Base-by-base conservation (phyloP, 2,888 invertebrate species). In the Sminthurinus aureus region DNA sequence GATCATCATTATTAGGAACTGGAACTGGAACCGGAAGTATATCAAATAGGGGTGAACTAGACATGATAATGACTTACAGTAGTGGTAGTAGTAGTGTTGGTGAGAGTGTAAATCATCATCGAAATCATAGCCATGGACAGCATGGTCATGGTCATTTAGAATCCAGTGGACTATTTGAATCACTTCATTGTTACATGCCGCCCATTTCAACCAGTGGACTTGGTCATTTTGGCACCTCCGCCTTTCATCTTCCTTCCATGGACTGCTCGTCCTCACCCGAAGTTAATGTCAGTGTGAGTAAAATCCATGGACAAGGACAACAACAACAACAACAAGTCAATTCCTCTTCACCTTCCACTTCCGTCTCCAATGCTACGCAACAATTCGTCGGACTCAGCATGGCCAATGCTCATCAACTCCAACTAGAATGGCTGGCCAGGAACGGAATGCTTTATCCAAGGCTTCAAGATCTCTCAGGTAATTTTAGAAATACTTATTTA, bases 381-480 rank as follows among this genome's bases (percentile, higher is more conserved):
- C 84, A 38, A 51, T 83, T 20, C 84, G 85, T 86, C 82, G 88
- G 88, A 51, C 88, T 89, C 13, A 89, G 87, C 81, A 86, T 89
- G 38, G 92, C 91, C 84, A 94, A 94, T 82, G 92, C 95, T 66
- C 95, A 95, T 89, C 95, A 95, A 89, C 94, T 95, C 92, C 95
- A 95, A 90, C 92, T 96, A 86, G 97, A 97, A 90, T 97, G 97
- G 94, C 92, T 97, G 86, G 96, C 97, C 8, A 93, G 97, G 89
- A 95, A 96, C 4, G 97, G 97, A 38, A 96, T 97, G 96, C 93
- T 97, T 88, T 97, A 97, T 90, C 96, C 96, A 71, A 92, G 97
- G 90, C 93, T 96, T 89, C 96, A 96, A 0, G 96, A 96, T 89
- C 90, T 96, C 79, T 93, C 95, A 89, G 96, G 96, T 94, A 88